Evolutionary conservation across 1,140 invertebrate species (phyloP), one percentile per base, ranked within the genome.

Genomic region (Ruditapes philippinarum): DNA sequence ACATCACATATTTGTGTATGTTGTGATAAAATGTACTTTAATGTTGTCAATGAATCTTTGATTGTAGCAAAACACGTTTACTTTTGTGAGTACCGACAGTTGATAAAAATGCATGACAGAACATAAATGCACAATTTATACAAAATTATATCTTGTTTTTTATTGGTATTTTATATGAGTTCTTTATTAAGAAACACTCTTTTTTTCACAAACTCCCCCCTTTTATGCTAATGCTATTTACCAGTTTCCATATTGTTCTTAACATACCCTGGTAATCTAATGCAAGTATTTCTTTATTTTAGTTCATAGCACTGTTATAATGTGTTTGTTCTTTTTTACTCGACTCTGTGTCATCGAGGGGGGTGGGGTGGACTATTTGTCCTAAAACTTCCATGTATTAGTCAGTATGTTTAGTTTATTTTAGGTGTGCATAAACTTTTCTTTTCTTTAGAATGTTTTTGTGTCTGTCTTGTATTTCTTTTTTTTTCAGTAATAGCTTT

Each of bases 81-180:
- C 85, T 36, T 88, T 88, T 88, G 85, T 88, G 85, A 88, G 85
- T 88, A 88, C 85, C 65, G 62, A 45, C 25, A 36, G 31, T 80
- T 22, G 38, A 9, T 40, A 36, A 88, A 79, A 79, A 68, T 51
- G 85, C 85, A 88, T 88, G 85, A 88, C 45, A 51, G 42, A 81
- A 81, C 60, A 62, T 81, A 7, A 45, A 74, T 42, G 70, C 70
- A 74, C 70, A n/a, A 9, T 65, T 60, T 62, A 60, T 81, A 42
- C 31, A 65, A 62, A n/a, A 81, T 22, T 57, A 81, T 81, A 65
- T 81, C 57, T 81, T 38, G 54, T 31, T 60, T 78, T 60, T 62
- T 7, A 60, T 60, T 57, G 36, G 22, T 81, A 33, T 54, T 17
- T 62, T 81, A 62, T 81, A 38, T 40, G 12, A n/a, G n/a, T n/a